Conservation (phyloP, 2,113 vertebrate species). For the Barnardius zonarius region DNA sequence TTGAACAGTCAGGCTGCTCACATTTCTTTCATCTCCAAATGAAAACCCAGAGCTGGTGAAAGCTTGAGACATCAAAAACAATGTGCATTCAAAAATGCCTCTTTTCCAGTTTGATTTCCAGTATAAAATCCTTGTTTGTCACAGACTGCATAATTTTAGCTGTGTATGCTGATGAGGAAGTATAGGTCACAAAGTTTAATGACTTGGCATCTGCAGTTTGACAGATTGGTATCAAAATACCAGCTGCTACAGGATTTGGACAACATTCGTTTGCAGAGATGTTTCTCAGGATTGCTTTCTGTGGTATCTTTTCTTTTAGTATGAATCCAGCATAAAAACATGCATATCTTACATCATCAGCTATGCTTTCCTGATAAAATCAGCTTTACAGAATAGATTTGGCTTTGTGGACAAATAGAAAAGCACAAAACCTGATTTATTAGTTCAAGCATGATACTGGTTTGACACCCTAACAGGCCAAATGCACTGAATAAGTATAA, state of each 20-base stretch:
- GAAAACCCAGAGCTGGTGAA: background rate
- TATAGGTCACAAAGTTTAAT: background rate
- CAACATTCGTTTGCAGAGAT: background rate
- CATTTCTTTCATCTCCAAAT: background rate
- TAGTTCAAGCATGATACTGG: background rate
- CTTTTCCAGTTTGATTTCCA: background rate
- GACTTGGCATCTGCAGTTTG: background rate
- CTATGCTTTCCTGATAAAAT: background rate
- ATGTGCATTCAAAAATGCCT: background rate
- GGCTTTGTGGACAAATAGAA: background rate
- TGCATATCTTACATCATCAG: background rate
- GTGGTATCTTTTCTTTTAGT: background rate
- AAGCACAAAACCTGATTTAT: background rate
- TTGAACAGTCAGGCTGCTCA: background rate
- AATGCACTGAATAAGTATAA: background rate
- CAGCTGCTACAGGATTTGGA: background rate
- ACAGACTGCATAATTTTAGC: background rate
- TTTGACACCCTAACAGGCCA: background rate
- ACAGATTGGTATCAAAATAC: background rate
- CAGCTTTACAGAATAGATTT: background rate
- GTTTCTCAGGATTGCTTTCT: background rate
- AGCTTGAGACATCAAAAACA: background rate
- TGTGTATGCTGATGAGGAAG: background rate
- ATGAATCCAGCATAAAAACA: background rate
- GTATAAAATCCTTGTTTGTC: background rate